Conservation (phyloP, 2,888 invertebrate species). For the Peribatodes rhomboidaria region DNA sequence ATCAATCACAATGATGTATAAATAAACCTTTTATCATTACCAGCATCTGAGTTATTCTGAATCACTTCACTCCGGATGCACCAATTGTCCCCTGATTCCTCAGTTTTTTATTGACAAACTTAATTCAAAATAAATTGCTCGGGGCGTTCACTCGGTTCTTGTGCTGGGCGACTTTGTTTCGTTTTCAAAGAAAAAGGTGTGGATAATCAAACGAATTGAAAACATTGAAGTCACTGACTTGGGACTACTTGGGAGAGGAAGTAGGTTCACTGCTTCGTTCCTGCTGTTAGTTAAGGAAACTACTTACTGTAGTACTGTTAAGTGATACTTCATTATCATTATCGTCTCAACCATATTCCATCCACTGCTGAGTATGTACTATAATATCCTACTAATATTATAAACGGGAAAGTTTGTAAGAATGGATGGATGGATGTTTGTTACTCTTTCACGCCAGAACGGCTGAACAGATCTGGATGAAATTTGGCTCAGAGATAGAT, state of each 20-base stretch:
- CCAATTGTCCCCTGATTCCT: slow-evolving; percentile 55
- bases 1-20: slow-evolving; percentile 8
- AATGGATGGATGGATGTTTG: too few relatives aligned
- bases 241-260: slow-evolving; percentile 28
- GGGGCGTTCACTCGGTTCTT: slow-evolving; percentile 69
- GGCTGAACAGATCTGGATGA: too few relatives aligned
- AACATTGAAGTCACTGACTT: slow-evolving; percentile 20
- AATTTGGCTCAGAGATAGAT: too few relatives aligned
- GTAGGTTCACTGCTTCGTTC: neutral
- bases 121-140: slow-evolving; percentile 77
- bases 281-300: slow-evolving; percentile 6
- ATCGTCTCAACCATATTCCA: too few relatives aligned
- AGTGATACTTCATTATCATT: too few relatives aligned
- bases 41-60: slow-evolving; percentile 26
- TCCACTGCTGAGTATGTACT: too few relatives aligned
- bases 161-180: slow-evolving; percentile 46
- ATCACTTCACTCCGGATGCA: slow-evolving; percentile 68
- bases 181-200: slow-evolving; percentile 45
- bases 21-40: slow-evolving; percentile 24
- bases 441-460: too few relatives aligned
- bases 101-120: slow-evolving; percentile 61
- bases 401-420: too few relatives aligned
- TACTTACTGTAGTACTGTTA: too few relatives aligned
- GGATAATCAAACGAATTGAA: slow-evolving; percentile 40
- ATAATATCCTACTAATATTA: too few relatives aligned